phyloP scores from a whole-genome alignment of 2,888 invertebrate genomes.

The Plagiodera versicolora region DNA sequence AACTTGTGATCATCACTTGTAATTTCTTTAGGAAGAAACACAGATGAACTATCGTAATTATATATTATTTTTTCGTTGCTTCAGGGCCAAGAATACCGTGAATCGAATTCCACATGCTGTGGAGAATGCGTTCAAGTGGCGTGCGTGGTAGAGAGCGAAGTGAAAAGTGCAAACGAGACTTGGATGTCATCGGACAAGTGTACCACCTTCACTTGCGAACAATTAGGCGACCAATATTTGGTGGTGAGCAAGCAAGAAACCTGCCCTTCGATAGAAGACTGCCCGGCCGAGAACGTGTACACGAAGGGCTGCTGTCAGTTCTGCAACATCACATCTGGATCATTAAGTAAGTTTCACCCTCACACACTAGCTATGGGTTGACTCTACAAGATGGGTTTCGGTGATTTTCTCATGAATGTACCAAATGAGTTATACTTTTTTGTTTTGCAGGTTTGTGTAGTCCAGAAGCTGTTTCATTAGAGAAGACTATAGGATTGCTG shows the following conservation, averaged over 20 bases:
- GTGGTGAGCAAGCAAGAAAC: conserved; percentile 51
- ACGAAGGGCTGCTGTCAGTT: conserved; percentile 69
- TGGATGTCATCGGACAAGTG: conserved; percentile 68
- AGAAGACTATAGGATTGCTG: conserved; percentile 64
- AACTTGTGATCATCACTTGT: too few relatives aligned
- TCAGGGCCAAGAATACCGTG: conserved; percentile 64
- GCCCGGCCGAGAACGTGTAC: conserved; percentile 57
- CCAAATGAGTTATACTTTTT: too few relatives aligned
- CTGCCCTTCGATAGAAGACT: conserved; percentile 64
- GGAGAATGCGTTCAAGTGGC: conserved; percentile 66
- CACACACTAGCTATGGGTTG: too few relatives aligned
- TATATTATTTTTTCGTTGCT: conserved; percentile 30
- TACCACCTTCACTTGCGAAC: conserved; percentile 62
- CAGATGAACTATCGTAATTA: too few relatives aligned
- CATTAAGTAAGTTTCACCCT: conserved; percentile 53
- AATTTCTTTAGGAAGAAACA: too few relatives aligned
- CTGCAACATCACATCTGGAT: conserved; percentile 61
- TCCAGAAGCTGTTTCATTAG: conserved; percentile 58
- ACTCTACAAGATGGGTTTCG: too few relatives aligned
- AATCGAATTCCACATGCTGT: conserved; percentile 60
- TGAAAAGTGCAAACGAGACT: conserved; percentile 57
- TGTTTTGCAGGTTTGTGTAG: conserved; percentile 59
- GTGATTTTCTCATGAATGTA: not conserved
- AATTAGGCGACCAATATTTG: conserved; percentile 55
- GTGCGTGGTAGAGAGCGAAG: conserved; percentile 60